phyloP scores from a whole-genome alignment of 1,140 invertebrate species.

The Drosophila tropicalis region DNA sequence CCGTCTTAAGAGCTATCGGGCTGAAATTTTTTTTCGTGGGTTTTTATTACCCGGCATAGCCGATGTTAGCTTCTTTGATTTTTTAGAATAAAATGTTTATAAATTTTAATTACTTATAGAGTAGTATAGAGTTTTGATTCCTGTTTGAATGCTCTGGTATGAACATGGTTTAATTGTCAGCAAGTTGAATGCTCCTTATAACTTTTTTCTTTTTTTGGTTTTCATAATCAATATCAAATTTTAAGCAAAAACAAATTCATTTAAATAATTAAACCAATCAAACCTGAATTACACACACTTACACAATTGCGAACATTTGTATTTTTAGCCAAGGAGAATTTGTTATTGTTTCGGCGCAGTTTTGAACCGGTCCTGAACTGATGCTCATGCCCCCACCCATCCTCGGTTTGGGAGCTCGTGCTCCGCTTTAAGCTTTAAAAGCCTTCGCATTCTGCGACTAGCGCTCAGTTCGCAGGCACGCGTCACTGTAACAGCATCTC shows the following conservation, averaged over 20 bases:
- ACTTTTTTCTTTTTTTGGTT: background rate
- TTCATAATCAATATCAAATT: background rate
- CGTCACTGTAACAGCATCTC: constrained; percentile 48
- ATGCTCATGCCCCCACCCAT: constrained; percentile 12
- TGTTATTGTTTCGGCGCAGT: background rate
- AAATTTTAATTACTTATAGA: too few species aligned
- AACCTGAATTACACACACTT: background rate
- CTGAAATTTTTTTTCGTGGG: too few species aligned
- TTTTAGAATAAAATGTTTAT: too few species aligned
- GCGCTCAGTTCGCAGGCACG: constrained; percentile 65
- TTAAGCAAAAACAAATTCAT: constrained; percentile 8
- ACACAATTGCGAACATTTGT: background rate
- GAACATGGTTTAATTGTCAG: background rate
- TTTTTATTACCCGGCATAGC: too few species aligned
- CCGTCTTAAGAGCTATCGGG: too few species aligned
- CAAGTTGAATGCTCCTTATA: constrained; percentile 10
- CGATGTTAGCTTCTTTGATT: too few species aligned
- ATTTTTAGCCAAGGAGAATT: background rate
- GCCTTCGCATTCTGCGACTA: constrained; percentile 44
- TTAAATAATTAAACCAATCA: constrained; percentile 2
- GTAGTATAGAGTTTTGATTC: too few species aligned
- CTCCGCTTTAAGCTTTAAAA: constrained; percentile 62
- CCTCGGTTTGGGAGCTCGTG: constrained; percentile 5
- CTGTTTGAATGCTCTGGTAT: too few species aligned
- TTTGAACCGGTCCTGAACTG: constrained; percentile 70